Percentiles rank a stretch among this genome's conserved stretches.
These are phyloP conservation scores for Sardinella longiceps DNA, from an alignment of 2,797 vertebrate species.

Conservation along the genomic window DNA sequence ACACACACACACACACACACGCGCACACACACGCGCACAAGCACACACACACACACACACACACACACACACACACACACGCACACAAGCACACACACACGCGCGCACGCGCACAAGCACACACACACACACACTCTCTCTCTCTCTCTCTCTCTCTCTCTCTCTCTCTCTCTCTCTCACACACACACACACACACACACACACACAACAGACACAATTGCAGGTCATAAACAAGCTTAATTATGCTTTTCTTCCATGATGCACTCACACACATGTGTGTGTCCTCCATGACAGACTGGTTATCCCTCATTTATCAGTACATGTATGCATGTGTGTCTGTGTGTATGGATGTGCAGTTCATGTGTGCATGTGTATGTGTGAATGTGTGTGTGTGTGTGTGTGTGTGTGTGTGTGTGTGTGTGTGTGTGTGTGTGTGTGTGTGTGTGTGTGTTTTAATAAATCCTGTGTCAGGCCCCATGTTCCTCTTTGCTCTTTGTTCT, in stretches of 20 bases:
- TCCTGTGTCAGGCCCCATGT: neutral
- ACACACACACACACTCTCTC: constrained; percentile 10
- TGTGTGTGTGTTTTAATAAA: neutral
- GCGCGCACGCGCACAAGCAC: neutral
- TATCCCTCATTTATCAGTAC: too few relatives aligned
- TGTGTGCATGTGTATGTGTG: too few relatives aligned
- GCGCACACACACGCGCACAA: neutral
- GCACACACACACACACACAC: neutral
- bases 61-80: neutral
- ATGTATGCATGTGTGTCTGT: too few relatives aligned
- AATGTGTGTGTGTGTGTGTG: too few relatives aligned
- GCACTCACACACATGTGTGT: too few relatives aligned
- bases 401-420: neutral
- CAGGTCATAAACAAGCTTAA: too few relatives aligned
- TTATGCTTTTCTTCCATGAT: too few relatives aligned
- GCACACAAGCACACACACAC: neutral
- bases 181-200: too few relatives aligned
- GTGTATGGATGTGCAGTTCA: neutral
- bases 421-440: neutral
- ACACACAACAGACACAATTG: neutral
- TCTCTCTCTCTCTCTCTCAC: too few relatives aligned
- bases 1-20: too few relatives aligned
- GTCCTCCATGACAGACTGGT: too few relatives aligned
- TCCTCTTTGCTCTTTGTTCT: neutral
- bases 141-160: too few relatives aligned